Conservation (phyloP, 2,888 invertebrate genomes). For the Amiota communis region DNA sequence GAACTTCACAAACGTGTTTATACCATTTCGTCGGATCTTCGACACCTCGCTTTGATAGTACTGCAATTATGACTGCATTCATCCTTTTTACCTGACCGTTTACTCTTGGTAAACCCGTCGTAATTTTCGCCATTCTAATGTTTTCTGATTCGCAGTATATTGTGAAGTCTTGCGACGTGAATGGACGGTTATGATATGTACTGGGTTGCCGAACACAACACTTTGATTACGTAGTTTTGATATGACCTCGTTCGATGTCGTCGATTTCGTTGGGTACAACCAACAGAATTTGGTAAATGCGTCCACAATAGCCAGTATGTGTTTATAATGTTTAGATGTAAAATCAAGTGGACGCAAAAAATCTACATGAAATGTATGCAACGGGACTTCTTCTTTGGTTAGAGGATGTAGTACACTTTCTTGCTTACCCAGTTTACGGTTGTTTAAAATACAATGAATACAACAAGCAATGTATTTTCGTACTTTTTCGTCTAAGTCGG, state of each 20-base stretch:
- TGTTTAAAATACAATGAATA: too few relatives aligned
- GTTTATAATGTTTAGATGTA: conserved; percentile 51
- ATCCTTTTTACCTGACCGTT: conserved; percentile 67
- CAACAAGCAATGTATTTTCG: conserved; percentile 40
- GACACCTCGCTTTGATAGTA: conserved; percentile 7
- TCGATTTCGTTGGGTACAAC: conserved; percentile 60
- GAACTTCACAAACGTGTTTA: too few relatives aligned
- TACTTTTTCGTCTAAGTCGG: conserved; percentile 42
- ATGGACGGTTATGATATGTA: conserved; percentile 64
- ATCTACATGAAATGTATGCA: conserved; percentile 56
- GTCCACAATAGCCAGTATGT: conserved; percentile 63
- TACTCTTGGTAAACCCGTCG: conserved; percentile 60
- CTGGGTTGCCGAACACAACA: conserved; percentile 67
- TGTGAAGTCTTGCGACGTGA: conserved; percentile 51
- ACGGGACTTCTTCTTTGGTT: conserved; percentile 39
- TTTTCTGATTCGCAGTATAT: conserved; percentile 63
- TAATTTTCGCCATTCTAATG: conserved; percentile 55
- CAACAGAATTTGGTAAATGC: too few relatives aligned
- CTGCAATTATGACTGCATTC: conserved; percentile 41
- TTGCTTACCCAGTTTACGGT: conserved; percentile 43
- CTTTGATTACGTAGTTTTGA: conserved; percentile 57
- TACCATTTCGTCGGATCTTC: too few relatives aligned
- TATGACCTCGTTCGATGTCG: conserved; percentile 58
- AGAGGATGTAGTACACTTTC: conserved; percentile 44
- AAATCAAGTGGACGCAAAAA: conserved; percentile 65